A percentile compares a stretch with the other conserved stretches of the same genome.
Evolutionary conservation across 2,113 vertebrate genomes (phyloP).

Genomic region (Albula goreensis): DNA sequence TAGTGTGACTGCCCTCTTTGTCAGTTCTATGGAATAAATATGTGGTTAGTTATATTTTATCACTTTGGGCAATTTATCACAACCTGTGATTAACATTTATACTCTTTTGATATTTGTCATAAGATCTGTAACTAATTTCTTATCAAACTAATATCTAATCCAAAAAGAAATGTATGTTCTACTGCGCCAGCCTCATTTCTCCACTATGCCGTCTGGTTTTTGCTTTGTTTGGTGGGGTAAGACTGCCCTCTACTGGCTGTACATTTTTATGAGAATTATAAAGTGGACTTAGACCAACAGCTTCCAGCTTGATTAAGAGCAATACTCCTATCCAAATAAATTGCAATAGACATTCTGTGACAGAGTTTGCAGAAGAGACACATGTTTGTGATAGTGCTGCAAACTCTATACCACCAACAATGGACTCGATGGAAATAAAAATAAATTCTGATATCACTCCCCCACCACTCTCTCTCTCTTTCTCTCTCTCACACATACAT

Average conservation of each 20-base stretch:
- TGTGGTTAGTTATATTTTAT: too few species aligned
- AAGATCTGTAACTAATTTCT: too few species aligned
- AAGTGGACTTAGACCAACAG: not conserved
- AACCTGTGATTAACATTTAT: too few species aligned
- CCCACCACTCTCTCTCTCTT: too few species aligned
- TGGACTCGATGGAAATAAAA: not conserved
- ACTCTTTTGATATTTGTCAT: too few species aligned
- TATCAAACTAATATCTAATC: too few species aligned
- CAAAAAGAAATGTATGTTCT: too few species aligned
- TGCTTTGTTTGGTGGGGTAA: not conserved
- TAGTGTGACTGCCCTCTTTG: too few species aligned
- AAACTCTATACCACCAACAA: not conserved
- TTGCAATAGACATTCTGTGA: not conserved
- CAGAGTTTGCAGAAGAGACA: not conserved
- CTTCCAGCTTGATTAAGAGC: not conserved
- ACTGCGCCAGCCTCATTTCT: not conserved
- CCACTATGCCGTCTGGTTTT: not conserved
- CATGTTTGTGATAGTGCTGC: not conserved
- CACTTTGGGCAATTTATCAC: too few species aligned
- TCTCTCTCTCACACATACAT: too few species aligned
- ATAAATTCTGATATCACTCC: too few species aligned
- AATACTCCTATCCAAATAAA: not conserved
- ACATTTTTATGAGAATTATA: not conserved
- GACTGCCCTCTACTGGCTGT: not conserved
- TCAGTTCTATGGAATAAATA: too few species aligned